A percentile compares a stretch with the other conserved stretches of the same genome.
Conservation (phyloP, 2,797 vertebrate species). For the Eospalax fontanierii region DNA sequence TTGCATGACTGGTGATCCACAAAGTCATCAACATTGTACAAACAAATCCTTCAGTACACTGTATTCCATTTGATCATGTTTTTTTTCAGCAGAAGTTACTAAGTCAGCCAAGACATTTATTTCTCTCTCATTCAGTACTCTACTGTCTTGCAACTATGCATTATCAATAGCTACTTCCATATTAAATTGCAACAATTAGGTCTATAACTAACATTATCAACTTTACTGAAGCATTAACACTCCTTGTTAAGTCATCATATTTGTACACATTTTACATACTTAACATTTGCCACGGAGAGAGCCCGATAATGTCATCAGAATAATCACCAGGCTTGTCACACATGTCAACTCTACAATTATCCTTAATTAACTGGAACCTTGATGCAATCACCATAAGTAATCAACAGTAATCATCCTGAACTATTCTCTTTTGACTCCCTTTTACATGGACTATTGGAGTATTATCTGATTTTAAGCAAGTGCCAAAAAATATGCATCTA, state of each 20-base stretch:
- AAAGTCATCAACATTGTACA: background rate
- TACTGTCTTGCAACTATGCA: background rate
- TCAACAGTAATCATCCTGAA: slow-evolving; percentile 60
- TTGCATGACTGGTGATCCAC: background rate
- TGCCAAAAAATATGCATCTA: background rate
- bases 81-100: background rate
- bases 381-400: slow-evolving; percentile 72
- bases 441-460: background rate
- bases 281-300: slow-evolving; percentile 68
- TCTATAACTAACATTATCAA: slow-evolving; percentile 9
- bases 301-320: slow-evolving; percentile 62
- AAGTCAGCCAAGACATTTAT: background rate
- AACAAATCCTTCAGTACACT: background rate
- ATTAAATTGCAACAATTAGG: background rate
- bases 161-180: background rate
- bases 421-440: background rate
- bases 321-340: slow-evolving; percentile 74
- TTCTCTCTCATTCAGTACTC: background rate
- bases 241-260: slow-evolving; percentile 52
- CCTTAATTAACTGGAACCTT: slow-evolving; percentile 76
- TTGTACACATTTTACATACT: slow-evolving; percentile 47
- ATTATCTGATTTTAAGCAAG: slow-evolving; percentile 47
- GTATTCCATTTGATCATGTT: background rate
- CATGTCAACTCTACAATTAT: slow-evolving; percentile 74
- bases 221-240: slow-evolving; percentile 60